A percentile compares a stretch with the other conserved stretches of the same genome.
Evolutionary conservation across 2,888 invertebrate species (phyloP).

Genomic region (Autographa gamma): DNA sequence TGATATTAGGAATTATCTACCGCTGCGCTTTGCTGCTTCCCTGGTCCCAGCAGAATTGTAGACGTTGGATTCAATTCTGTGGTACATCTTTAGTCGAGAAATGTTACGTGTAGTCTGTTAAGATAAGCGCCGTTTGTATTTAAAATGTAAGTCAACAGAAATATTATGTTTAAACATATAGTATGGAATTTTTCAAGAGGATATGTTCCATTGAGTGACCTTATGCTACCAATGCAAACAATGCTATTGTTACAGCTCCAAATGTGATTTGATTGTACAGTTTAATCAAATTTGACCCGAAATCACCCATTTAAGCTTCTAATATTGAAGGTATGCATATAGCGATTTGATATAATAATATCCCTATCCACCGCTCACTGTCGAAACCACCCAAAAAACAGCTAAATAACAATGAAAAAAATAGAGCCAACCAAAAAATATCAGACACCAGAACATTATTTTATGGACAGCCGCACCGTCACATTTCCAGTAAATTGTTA

Average conservation of each 20-base stretch:
- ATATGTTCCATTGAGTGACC: no score
- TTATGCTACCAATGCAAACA: no score
- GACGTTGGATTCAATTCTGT: conserved; percentile 44
- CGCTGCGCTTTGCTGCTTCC: conserved; percentile 53
- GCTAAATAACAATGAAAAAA: background rate
- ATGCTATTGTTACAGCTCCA: no score
- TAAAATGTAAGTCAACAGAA: background rate
- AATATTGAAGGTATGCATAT: no score
- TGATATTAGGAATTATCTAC: conserved; percentile 69
- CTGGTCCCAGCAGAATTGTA: conserved; percentile 31
- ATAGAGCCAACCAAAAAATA: background rate
- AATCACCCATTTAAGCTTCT: no score
- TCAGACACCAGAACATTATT: conserved; percentile 18
- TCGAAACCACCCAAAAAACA: background rate
- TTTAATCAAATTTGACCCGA: no score
- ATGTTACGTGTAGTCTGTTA: conserved; percentile 7
- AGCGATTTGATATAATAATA: no score
- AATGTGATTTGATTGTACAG: no score
- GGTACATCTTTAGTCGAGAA: conserved; percentile 19
- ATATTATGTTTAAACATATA: background rate
- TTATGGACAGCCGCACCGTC: background rate
- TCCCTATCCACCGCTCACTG: no score
- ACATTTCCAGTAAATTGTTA: conserved; percentile 31
- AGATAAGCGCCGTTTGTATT: background rate
- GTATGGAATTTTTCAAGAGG: no score